phyloP scores from a whole-genome alignment of 2,113 vertebrate species.

The Cyrtonyx montezumae region DNA sequence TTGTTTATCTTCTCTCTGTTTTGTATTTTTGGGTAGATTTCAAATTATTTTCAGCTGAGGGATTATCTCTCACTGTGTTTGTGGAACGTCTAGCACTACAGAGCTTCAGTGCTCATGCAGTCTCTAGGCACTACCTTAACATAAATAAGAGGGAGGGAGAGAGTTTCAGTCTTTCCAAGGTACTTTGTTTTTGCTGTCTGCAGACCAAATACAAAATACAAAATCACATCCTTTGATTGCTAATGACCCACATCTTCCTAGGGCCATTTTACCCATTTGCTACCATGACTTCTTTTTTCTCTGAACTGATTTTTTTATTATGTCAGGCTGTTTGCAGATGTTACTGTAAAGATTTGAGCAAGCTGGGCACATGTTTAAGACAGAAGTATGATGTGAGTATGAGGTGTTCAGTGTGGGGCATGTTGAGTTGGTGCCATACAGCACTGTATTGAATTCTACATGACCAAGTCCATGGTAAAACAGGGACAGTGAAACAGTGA shows the following conservation, averaged over 20 bases:
- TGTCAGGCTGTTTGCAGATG: background rate
- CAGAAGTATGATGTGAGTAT: background rate
- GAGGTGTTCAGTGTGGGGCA: background rate
- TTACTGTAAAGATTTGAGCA: background rate
- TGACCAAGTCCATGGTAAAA: background rate
- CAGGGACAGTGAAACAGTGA: background rate
- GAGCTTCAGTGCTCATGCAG: background rate
- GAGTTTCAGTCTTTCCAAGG: constrained; percentile 37
- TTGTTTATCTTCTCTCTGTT: constrained; percentile 24
- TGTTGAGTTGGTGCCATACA: background rate
- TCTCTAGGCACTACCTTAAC: constrained; percentile 28
- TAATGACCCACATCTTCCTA: background rate
- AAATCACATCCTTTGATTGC: background rate
- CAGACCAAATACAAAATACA: background rate
- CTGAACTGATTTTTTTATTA: background rate
- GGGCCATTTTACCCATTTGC: background rate
- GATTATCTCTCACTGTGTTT: constrained; percentile 55
- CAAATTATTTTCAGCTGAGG: constrained; percentile 51
- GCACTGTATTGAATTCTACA: background rate
- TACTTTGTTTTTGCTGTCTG: background rate
- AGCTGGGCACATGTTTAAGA: background rate
- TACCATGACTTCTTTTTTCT: background rate
- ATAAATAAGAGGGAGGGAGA: constrained; percentile 29
- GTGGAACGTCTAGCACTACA: constrained; percentile 37
- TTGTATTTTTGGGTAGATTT: constrained; percentile 42